Evolutionary conservation across 1,140 invertebrate species (phyloP).

Genomic region (Heterodera schachtii): DNA sequence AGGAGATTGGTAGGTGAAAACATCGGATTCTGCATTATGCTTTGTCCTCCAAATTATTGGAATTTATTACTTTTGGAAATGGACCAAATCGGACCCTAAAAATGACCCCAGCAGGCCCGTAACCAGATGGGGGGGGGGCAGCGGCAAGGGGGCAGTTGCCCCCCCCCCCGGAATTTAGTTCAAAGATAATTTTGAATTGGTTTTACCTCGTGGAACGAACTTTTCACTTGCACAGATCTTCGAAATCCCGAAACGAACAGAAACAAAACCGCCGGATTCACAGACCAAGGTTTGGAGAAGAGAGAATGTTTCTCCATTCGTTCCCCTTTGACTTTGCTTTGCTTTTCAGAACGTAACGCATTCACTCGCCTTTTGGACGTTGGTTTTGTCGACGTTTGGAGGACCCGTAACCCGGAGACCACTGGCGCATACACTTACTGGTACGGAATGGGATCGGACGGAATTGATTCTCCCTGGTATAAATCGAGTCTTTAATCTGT

Average conservation of each 20-base stretch:
- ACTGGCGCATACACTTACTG: conserved; percentile 88
- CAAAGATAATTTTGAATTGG: no score
- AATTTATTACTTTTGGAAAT: no score
- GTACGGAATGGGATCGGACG: conserved; percentile 68
- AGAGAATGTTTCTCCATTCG: not conserved
- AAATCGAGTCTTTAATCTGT: not conserved
- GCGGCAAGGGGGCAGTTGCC: no score
- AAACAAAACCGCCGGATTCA: conserved; percentile 90
- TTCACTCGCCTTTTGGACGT: conserved; percentile 82
- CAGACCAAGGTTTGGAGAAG: conserved; percentile 72
- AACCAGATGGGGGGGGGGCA: no score
- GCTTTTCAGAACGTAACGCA: conserved; percentile 77
- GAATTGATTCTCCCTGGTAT: not conserved
- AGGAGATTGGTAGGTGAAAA: conserved; percentile 78
- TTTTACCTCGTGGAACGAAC: not conserved
- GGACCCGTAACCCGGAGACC: conserved; percentile 83
- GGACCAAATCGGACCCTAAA: no score
- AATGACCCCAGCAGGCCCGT: no score
- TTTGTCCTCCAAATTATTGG: no score
- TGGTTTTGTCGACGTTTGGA: conserved; percentile 83
- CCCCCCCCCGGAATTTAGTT: not conserved
- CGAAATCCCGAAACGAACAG: conserved; percentile 88
- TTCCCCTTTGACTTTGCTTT: not conserved
- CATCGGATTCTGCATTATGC: conserved; percentile 12
- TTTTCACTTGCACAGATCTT: conserved; percentile 74